phyloP scores from a whole-genome alignment of 2,113 vertebrate genomes.

The Atherinomorus stipes region DNA sequence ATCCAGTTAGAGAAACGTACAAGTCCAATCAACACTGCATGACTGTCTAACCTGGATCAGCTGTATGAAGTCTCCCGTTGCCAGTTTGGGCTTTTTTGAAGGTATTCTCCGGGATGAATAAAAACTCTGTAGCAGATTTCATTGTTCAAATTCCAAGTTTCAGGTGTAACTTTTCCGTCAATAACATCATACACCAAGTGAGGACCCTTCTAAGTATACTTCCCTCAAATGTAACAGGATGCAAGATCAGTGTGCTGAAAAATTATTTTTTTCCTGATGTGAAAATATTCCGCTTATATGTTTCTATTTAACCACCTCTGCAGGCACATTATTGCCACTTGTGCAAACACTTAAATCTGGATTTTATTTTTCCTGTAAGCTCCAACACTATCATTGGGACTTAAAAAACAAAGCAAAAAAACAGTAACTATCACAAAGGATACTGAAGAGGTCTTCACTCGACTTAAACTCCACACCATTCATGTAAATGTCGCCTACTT shows the following conservation, averaged over 20 bases:
- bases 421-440: background rate
- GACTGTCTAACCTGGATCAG: conserved; percentile 32
- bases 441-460: conserved; percentile 26
- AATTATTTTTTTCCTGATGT: conserved; percentile 13
- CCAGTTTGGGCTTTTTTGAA: conserved; percentile 44
- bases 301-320: conserved; percentile 31
- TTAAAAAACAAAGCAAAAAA: background rate
- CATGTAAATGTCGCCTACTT: conserved; percentile 11
- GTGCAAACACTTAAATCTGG: conserved; percentile 55
- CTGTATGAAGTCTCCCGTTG: conserved; percentile 23
- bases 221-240: conserved; percentile 23
- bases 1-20: conserved; percentile 67
- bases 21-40: conserved; percentile 54
- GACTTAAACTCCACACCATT: conserved; percentile 17
- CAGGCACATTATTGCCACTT: conserved; percentile 49
- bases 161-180: conserved; percentile 5
- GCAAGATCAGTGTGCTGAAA: conserved; percentile 16
- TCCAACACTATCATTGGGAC: conserved; percentile 15
- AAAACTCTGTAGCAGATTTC: background rate
- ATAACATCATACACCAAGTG: background rate
- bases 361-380: conserved; percentile 26
- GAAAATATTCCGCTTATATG: conserved; percentile 26
- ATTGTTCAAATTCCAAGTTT: background rate
- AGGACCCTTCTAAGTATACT: conserved; percentile 20
- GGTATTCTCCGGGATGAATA: conserved; percentile 13